Base-by-base conservation (phyloP, 2,888 invertebrate genomes). In the Anodontia alba region DNA sequence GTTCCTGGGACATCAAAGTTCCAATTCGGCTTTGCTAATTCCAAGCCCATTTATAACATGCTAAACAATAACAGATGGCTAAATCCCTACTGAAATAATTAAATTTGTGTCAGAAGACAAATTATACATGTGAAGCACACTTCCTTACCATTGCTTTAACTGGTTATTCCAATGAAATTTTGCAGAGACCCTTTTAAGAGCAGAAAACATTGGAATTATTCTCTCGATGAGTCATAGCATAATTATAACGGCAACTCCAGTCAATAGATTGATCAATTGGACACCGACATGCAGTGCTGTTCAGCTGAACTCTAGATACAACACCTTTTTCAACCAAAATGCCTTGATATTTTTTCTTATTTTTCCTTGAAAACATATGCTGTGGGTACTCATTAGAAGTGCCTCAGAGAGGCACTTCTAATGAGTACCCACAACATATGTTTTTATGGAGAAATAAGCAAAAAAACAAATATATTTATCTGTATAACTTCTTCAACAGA, bases 211-310 rank as follows among this genome's bases (percentile, higher is more conserved):
- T 62, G 62, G 62, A 62, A 62, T 62, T 57, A 57, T 57, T 57
- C 62, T 17, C 3, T 17, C 7, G 62, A 62, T 62, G 62, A 62
- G 62, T 62, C 62, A 62, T 33, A 38, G 10, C 62, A 17, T 29
- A 29, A 62, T 62, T 31, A 33, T 54, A 54, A 54, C 54, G 23
- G 54, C 29, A 29, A 54, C 10, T 20, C 33, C 29, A 62, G 62
- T 62, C 62, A 62, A 62, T 62, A 62, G 17, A 62, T 31, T 62
- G 62, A 62, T 62, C 62, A 62, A 62, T 62, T 1, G 8, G 33
- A 33, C 62, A 31, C 20, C 10, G 33, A 20, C 33, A 33, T 57
- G 31, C 33, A 33, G 1, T 62, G 62, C 8, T 57, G 23, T 23
- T 57, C n/a, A n/a, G n/a, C n/a, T n/a, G n/a, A n/a, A n/a, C n/a